Conservation (phyloP, 2,797 vertebrate species). For the Holocentrus rufus region DNA sequence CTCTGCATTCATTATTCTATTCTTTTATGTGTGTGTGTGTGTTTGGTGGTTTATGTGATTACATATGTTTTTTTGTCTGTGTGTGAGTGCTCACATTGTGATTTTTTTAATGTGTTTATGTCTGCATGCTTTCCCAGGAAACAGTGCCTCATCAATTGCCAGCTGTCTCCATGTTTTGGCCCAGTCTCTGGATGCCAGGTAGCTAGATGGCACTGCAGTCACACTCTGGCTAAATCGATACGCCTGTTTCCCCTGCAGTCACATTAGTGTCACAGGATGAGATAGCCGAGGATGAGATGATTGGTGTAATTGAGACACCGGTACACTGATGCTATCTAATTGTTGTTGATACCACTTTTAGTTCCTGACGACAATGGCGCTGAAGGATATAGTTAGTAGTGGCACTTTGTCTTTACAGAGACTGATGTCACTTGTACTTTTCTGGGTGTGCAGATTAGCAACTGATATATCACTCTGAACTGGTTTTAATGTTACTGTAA, state of each 20-base stretch:
- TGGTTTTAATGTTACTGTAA: constrained; percentile 8
- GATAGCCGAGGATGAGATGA: constrained; percentile 57
- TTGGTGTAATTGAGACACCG: constrained; percentile 63
- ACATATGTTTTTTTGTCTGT: constrained; percentile 1
- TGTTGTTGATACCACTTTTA: constrained; percentile 58
- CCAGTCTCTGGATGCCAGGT: constrained; percentile 93
- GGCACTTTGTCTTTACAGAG: constrained; percentile 35
- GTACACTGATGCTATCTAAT: constrained; percentile 64
- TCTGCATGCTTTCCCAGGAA: constrained; percentile 79
- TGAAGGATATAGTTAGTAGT: constrained; percentile 42
- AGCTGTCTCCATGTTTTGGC: constrained; percentile 92
- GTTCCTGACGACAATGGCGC: constrained; percentile 45
- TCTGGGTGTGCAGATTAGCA: constrained; percentile 32
- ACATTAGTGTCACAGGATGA: constrained; percentile 53
- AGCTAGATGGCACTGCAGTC: constrained; percentile 71
- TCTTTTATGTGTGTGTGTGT: background rate
- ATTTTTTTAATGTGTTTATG: background rate
- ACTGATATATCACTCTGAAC: constrained; percentile 33
- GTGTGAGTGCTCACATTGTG: background rate
- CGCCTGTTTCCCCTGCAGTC: constrained; percentile 46
- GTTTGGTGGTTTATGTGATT: background rate
- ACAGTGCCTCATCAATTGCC: constrained; percentile 86
- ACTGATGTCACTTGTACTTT: constrained; percentile 41
- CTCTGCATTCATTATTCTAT: background rate
- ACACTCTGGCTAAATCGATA: constrained; percentile 42